These are phyloP conservation scores for Phyllotreta striolata DNA, from an alignment of 2,888 invertebrate species.

Conservation along the genomic window DNA sequence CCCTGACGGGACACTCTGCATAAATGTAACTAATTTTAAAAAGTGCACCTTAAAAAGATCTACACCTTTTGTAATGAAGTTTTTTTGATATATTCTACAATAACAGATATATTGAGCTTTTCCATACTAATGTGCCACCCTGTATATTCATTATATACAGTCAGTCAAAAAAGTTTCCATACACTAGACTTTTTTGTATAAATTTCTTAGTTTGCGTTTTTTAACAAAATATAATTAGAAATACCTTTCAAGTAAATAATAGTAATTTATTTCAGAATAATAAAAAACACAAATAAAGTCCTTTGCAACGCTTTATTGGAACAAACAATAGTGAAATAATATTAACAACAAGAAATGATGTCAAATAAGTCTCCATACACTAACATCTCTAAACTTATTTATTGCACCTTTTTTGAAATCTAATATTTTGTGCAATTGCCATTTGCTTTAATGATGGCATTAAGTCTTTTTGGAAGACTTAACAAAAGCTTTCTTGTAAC, in stretches of 20 bases:
- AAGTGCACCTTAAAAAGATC: too few relatives aligned
- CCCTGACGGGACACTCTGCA: too few relatives aligned
- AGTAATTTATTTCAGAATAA: slow-evolving; percentile 1
- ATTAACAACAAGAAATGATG: not conserved
- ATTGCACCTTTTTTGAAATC: not conserved
- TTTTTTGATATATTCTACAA: too few relatives aligned
- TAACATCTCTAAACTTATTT: too few relatives aligned
- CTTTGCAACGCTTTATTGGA: not conserved
- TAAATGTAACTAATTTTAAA: too few relatives aligned
- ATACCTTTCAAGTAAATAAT: too few relatives aligned
- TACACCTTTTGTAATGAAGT: too few relatives aligned
- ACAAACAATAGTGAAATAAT: not conserved
- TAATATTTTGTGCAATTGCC: not conserved
- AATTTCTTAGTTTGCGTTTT: not conserved
- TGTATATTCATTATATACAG: too few relatives aligned
- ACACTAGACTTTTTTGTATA: not conserved
- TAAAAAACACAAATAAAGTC: not conserved
- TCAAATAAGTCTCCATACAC: slow-evolving; percentile 1
- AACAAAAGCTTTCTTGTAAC: too few relatives aligned
- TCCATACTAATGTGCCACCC: too few relatives aligned
- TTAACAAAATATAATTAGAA: not conserved
- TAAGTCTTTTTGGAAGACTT: too few relatives aligned
- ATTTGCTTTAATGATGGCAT: not conserved
- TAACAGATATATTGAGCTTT: too few relatives aligned
- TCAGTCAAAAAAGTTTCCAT: slow-evolving; percentile 1